These are phyloP conservation scores for Tangara arthus DNA, from an alignment of 2,797 vertebrate genomes.

Conservation along the genomic window DNA sequence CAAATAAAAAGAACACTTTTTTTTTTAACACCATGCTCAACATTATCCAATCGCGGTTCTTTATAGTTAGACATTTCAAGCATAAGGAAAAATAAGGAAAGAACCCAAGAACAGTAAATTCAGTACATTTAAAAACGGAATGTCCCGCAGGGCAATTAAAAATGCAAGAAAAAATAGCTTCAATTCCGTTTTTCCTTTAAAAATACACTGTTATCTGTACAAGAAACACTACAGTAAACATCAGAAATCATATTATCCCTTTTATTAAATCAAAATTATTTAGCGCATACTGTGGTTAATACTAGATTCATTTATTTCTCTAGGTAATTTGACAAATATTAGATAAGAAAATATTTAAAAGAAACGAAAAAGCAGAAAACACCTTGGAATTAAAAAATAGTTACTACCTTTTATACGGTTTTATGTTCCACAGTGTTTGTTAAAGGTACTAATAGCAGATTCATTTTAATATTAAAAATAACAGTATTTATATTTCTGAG, in stretches of 20 bases:
- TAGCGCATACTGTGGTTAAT: constrained; percentile 89
- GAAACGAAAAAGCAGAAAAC: constrained; percentile 79
- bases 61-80: constrained; percentile 85
- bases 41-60: constrained; percentile 71
- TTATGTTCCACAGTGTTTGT: constrained; percentile 87
- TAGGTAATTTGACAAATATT: constrained; percentile 87
- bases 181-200: constrained; percentile 82
- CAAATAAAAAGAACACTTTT: constrained; percentile 86
- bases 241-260: constrained; percentile 96
- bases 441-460: constrained; percentile 87
- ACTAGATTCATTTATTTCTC: constrained; percentile 89
- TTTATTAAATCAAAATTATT: constrained; percentile 94
- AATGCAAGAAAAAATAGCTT: constrained; percentile 83
- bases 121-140: constrained; percentile 80
- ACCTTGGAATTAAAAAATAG: constrained; percentile 87
- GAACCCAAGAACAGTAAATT: constrained; percentile 65
- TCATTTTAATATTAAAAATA: constrained; percentile 96
- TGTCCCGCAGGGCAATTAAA: constrained; percentile 80
- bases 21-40: constrained; percentile 76
- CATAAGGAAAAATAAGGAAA: constrained; percentile 71
- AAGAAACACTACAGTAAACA: constrained; percentile 95
- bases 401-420: constrained; percentile 84
- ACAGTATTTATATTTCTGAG: constrained; percentile 89
- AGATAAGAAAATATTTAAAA: constrained; percentile 86
- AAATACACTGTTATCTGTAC: constrained; percentile 99